A percentile compares a stretch with the other conserved stretches of the same genome.
phyloP scores from a whole-genome alignment of 2,797 vertebrate genomes.

The Chaetophractus vellerosus region DNA sequence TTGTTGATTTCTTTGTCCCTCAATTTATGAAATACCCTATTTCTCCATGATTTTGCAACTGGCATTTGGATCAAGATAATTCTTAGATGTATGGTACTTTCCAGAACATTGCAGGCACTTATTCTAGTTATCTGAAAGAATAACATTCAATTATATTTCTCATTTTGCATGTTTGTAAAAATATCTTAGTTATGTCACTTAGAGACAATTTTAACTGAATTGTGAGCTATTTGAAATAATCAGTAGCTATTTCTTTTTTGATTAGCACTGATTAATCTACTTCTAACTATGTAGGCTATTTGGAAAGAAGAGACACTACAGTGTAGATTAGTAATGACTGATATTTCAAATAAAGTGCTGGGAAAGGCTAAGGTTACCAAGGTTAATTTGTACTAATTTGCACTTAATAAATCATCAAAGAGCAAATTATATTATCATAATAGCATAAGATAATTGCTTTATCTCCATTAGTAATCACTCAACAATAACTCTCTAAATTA shows the following conservation, averaged over 20 bases:
- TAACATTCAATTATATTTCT: slow-evolving; percentile 61
- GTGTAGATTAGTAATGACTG: slow-evolving; percentile 52
- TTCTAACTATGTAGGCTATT: neutral
- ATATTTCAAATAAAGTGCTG: slow-evolving; percentile 36
- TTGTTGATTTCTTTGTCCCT: neutral
- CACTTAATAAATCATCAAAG: slow-evolving; percentile 69
- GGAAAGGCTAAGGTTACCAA: slow-evolving; percentile 53
- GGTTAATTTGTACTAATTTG: slow-evolving; percentile 71
- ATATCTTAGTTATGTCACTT: neutral
- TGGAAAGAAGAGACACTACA: slow-evolving; percentile 31
- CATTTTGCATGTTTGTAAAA: slow-evolving; percentile 40
- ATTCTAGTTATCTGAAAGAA: neutral
- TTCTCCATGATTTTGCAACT: neutral
- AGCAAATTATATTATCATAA: slow-evolving; percentile 65
- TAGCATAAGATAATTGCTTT: slow-evolving; percentile 46
- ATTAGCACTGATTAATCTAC: slow-evolving; percentile 10
- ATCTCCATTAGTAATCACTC: neutral
- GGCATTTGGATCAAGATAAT: neutral
- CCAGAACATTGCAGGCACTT: neutral
- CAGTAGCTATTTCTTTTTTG: slow-evolving; percentile 41
- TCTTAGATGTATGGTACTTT: neutral
- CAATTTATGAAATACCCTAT: neutral
- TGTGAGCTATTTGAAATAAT: slow-evolving; percentile 66
- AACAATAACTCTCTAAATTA: slow-evolving; percentile 49
- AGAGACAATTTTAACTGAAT: slow-evolving; percentile 36